These are phyloP conservation scores for Graphium colonna DNA, from an alignment of 2,888 invertebrate genomes.

Conservation along the genomic window DNA sequence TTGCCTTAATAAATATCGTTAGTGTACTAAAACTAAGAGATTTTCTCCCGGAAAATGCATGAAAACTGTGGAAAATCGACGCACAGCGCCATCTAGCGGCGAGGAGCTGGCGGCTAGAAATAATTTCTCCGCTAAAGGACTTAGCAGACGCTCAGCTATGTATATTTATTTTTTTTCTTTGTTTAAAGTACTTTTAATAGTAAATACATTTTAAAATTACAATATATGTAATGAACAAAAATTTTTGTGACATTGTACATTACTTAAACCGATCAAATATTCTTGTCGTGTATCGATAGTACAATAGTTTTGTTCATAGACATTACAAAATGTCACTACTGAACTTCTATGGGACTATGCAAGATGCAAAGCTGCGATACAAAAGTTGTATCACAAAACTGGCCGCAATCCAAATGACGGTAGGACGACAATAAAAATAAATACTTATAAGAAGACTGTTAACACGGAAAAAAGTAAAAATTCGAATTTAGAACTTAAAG, in stretches of 20 bases:
- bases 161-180: neutral
- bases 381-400: neutral
- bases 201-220: slow-evolving; percentile 8
- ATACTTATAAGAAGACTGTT: slow-evolving; percentile 6
- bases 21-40: no score
- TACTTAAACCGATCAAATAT: neutral
- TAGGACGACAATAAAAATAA: slow-evolving; percentile 8
- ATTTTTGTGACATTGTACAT: no score
- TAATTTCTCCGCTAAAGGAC: neutral
- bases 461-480: slow-evolving; percentile 1
- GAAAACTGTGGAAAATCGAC: slow-evolving; percentile 52
- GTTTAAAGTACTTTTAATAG: neutral
- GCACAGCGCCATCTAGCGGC: slow-evolving; percentile 60
- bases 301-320: no score
- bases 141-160: neutral
- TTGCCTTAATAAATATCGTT: no score
- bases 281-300: no score
- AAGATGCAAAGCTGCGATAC: neutral
- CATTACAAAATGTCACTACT: no score
- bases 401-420: slow-evolving; percentile 4
- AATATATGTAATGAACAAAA: slow-evolving; percentile 1
- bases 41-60: slow-evolving; percentile 41
- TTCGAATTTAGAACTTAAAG: neutral
- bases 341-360: neutral
- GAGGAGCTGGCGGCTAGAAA: slow-evolving; percentile 46